These are phyloP conservation scores for Wasmannia auropunctata DNA, from an alignment of 1,140 invertebrate genomes.

Conservation along the genomic window DNA sequence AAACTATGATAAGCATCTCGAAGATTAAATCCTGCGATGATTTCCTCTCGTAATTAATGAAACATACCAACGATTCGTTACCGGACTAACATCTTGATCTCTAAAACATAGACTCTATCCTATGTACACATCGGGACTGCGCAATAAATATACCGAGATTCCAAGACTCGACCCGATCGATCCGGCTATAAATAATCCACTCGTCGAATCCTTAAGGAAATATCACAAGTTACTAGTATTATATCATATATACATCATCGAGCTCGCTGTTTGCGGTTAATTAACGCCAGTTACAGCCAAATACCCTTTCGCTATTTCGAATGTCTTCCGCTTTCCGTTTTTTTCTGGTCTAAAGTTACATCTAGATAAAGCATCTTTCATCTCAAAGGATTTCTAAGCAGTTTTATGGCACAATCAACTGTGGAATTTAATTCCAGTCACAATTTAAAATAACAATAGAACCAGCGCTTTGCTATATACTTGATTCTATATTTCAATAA, in stretches of 20 bases:
- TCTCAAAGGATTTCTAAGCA: not conserved
- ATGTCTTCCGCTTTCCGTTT: slow-evolving; percentile 24
- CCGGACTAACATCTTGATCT: slow-evolving; percentile 40
- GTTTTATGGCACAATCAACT: not conserved
- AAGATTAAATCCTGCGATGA: slow-evolving; percentile 39
- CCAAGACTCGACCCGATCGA: slow-evolving; percentile 23
- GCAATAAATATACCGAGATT: slow-evolving; percentile 53
- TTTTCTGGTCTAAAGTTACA: not conserved
- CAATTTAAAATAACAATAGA: not conserved
- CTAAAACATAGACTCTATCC: not conserved
- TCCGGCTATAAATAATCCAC: slow-evolving; percentile 42
- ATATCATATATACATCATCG: slow-evolving; percentile 28
- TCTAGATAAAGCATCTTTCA: slow-evolving; percentile 11
- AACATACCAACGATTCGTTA: slow-evolving; percentile 25
- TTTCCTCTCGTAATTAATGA: slow-evolving; percentile 45
- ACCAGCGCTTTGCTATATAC: not conserved
- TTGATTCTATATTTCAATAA: not conserved
- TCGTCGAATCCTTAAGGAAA: slow-evolving; percentile 34
- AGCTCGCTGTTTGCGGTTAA: not conserved
- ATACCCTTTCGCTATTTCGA: slow-evolving; percentile 20
- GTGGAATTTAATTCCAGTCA: not conserved
- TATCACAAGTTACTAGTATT: slow-evolving; percentile 29
- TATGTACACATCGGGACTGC: slow-evolving; percentile 5
- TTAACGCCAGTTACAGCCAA: slow-evolving; percentile 27
- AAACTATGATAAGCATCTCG: slow-evolving; percentile 32